Conservation (phyloP, 2,888 invertebrate species). For the Drepana falcataria region DNA sequence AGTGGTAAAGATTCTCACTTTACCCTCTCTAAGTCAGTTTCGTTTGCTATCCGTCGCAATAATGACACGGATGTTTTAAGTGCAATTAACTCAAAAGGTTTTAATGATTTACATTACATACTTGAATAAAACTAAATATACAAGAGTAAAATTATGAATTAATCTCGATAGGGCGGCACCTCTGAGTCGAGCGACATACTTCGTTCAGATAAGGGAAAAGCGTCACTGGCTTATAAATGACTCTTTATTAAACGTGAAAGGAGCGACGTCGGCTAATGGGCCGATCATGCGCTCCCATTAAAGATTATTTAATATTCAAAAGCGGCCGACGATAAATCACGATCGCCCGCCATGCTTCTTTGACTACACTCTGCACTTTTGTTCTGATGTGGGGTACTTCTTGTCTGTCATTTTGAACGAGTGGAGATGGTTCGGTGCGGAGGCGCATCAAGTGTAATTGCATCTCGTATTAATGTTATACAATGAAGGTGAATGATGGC, state of each 20-base stretch:
- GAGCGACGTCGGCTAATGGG: constrained; percentile 77
- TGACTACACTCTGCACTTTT: constrained; percentile 71
- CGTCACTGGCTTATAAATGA: constrained; percentile 76
- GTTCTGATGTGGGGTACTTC: constrained; percentile 35
- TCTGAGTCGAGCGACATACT: constrained; percentile 74
- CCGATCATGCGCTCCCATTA: constrained; percentile 79
- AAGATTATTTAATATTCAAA: constrained; percentile 80
- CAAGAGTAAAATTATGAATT: constrained; percentile 75
- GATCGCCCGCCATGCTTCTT: constrained; percentile 72
- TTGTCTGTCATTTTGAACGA: constrained; percentile 5
- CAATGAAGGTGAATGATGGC: constrained; percentile 23
- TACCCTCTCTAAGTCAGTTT: constrained; percentile 14
- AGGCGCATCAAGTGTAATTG: constrained; percentile 1
- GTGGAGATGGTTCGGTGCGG: background rate
- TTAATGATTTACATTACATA: constrained; percentile 36
- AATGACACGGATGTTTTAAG: constrained; percentile 28
- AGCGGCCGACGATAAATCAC: constrained; percentile 75
- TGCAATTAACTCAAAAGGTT: constrained; percentile 35
- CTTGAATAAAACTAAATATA: constrained; percentile 31
- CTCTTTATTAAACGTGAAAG: constrained; percentile 79
- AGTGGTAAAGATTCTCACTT: constrained; percentile 6
- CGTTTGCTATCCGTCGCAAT: constrained; percentile 6
- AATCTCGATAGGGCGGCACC: constrained; percentile 75
- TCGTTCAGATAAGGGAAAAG: constrained; percentile 74
- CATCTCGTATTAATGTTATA: constrained; percentile 3